These are phyloP conservation scores for Antennarius striatus DNA, from an alignment of 2,113 vertebrate species.

Conservation along the genomic window DNA sequence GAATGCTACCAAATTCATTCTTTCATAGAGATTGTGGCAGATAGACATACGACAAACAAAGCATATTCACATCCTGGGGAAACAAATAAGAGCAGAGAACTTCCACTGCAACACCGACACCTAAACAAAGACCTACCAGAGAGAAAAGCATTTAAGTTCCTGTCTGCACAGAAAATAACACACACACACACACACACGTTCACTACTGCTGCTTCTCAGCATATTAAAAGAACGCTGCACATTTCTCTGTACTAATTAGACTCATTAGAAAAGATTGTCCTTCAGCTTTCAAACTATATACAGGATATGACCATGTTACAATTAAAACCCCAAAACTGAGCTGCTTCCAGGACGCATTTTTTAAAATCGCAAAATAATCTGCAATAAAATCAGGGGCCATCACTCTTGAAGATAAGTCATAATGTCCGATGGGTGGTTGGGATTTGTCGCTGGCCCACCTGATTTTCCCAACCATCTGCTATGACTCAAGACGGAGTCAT, in stretches of 20 bases:
- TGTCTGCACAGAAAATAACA: neutral
- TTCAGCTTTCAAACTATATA: no score
- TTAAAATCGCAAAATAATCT: no score
- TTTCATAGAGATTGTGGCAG: conserved; percentile 50
- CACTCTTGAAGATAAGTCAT: conserved; percentile 20
- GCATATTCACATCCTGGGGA: no score
- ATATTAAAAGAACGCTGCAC: neutral
- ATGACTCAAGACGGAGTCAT: conserved; percentile 61
- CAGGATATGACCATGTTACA: no score
- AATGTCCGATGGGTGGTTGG: conserved; percentile 38
- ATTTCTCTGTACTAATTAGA: neutral
- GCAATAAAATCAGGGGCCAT: no score
- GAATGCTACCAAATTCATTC: conserved; percentile 49
- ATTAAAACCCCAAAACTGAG: no score
- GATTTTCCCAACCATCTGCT: conserved; percentile 45
- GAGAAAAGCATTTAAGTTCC: no score
- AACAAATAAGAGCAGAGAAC: no score
- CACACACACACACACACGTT: neutral
- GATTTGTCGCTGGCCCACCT: conserved; percentile 43
- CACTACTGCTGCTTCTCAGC: neutral
- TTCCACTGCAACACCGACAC: no score
- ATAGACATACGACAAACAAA: conserved; percentile 19
- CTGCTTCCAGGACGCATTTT: no score
- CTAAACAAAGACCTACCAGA: no score
- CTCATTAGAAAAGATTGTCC: no score